A percentile compares a stretch with the other conserved stretches of the same genome.
Evolutionary conservation across 2,888 invertebrate species (phyloP).

Genomic region (Girardia tigrina): DNA sequence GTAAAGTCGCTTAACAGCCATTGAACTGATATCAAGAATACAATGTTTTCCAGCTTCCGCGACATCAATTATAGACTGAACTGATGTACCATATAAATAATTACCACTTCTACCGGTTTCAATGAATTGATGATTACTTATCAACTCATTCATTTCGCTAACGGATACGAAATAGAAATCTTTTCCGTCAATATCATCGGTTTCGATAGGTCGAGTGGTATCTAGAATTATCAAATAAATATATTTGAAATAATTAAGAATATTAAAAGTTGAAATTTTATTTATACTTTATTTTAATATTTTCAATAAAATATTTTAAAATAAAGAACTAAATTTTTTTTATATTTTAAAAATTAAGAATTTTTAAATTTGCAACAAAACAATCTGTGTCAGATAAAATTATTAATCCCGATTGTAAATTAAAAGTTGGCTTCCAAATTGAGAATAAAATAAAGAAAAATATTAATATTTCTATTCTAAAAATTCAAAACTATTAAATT

Average conservation of each 20-base stretch:
- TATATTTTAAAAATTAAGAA: no score
- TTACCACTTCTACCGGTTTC: slow-evolving; percentile 99
- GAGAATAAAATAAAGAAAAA: no score
- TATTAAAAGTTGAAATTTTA: background rate
- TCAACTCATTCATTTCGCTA: slow-evolving; percentile 77
- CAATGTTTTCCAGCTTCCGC: slow-evolving; percentile 96
- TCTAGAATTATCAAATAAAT: slow-evolving; percentile 41
- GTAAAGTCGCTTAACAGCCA: slow-evolving; percentile 86
- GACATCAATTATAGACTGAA: slow-evolving; percentile 86
- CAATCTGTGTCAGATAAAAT: background rate
- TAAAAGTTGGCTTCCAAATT: no score
- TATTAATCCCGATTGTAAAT: background rate
- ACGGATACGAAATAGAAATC: slow-evolving; percentile 97
- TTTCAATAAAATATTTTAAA: no score
- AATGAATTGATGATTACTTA: slow-evolving; percentile 86
- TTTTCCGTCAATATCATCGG: slow-evolving; percentile 88
- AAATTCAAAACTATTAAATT: background rate
- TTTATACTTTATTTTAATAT: no score
- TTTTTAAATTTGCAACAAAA: background rate
- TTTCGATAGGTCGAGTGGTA: slow-evolving; percentile 83
- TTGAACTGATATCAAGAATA: slow-evolving; percentile 97
- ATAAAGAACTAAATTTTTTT: no score
- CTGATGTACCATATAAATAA: slow-evolving; percentile 95
- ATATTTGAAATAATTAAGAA: background rate
- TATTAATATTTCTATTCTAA: no score